Percentiles rank a stretch among this genome's conserved stretches.
phyloP scores from a whole-genome alignment of 2,888 invertebrate species.

The Epinotia nisella region DNA sequence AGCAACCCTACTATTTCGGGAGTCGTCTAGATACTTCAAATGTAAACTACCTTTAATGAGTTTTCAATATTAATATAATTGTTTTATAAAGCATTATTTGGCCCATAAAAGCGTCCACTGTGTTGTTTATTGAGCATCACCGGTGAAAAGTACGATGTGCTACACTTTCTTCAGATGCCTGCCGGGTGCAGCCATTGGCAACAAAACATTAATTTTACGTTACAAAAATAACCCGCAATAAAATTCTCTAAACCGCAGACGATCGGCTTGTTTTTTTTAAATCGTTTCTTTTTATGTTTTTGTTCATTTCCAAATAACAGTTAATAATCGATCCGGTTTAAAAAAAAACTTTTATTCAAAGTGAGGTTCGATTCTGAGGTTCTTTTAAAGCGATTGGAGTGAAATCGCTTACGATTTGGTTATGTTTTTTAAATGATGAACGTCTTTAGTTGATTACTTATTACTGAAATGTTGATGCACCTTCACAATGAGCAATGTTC shows the following conservation, averaged over 20 bases:
- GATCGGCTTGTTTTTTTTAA: conserved; percentile 66
- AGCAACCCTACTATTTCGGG: too few relatives aligned
- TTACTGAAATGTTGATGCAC: not conserved
- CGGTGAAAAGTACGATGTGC: conserved; percentile 6
- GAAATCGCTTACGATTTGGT: conserved; percentile 23
- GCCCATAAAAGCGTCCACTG: too few relatives aligned
- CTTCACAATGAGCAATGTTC: not conserved
- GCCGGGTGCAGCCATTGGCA: conserved; percentile 34
- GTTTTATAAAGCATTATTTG: too few relatives aligned
- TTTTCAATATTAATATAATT: too few relatives aligned
- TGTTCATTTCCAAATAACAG: conserved; percentile 58
- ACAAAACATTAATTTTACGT: conserved; percentile 45
- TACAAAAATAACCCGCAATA: conserved; percentile 59
- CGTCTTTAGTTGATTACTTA: not conserved
- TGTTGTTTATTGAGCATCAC: not conserved
- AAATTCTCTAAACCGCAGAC: conserved; percentile 67
- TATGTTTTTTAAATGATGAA: not conserved
- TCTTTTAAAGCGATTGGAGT: conserved; percentile 48
- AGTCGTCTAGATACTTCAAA: too few relatives aligned
- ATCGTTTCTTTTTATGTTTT: conserved; percentile 57
- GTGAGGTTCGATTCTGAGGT: conserved; percentile 49
- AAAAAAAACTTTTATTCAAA: conserved; percentile 33
- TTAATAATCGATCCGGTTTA: conserved; percentile 46
- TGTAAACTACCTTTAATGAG: too few relatives aligned
- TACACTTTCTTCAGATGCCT: conserved; percentile 3